Conservation (phyloP, 2,113 vertebrate genomes). For the Xyliphius kryptos region DNA sequence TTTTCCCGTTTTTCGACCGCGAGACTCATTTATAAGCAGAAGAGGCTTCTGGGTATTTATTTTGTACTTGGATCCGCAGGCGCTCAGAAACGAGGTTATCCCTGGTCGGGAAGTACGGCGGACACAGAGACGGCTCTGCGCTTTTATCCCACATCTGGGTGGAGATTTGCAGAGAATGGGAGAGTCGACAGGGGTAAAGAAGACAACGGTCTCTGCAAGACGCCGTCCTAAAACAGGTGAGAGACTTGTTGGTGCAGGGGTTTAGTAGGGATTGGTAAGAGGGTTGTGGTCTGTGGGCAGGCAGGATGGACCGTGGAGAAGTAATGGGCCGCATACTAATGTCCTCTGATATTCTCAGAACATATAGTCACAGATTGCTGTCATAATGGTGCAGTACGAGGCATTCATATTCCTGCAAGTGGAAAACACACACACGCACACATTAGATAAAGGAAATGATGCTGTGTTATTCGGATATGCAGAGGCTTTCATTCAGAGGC, state of each 20-base stretch:
- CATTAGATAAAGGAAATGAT: not conserved
- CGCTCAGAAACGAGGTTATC: too few relatives aligned
- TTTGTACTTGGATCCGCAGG: too few relatives aligned
- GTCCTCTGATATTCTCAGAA: not conserved
- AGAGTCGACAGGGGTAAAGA: slow-evolving; percentile 55
- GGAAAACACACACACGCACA: not conserved
- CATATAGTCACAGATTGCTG: slow-evolving; percentile 1
- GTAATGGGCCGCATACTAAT: slow-evolving; percentile 16
- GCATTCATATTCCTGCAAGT: too few relatives aligned
- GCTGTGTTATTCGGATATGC: not conserved
- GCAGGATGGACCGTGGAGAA: not conserved
- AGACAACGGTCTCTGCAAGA: slow-evolving; percentile 56
- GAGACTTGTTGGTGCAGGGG: slow-evolving; percentile 27
- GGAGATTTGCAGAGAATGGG: slow-evolving; percentile 58
- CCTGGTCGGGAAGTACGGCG: too few relatives aligned
- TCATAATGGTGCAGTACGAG: too few relatives aligned
- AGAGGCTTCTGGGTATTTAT: too few relatives aligned
- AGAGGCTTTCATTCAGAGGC: not conserved
- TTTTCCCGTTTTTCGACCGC: too few relatives aligned
- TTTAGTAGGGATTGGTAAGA: not conserved
- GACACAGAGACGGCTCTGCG: too few relatives aligned
- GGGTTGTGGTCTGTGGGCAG: not conserved
- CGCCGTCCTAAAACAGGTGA: slow-evolving; percentile 64
- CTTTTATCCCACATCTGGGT: too few relatives aligned
- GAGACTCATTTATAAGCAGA: too few relatives aligned